These are phyloP conservation scores for Drosophila pseudoananassae DNA, from an alignment of 1,140 invertebrate genomes.

Conservation along the genomic window DNA sequence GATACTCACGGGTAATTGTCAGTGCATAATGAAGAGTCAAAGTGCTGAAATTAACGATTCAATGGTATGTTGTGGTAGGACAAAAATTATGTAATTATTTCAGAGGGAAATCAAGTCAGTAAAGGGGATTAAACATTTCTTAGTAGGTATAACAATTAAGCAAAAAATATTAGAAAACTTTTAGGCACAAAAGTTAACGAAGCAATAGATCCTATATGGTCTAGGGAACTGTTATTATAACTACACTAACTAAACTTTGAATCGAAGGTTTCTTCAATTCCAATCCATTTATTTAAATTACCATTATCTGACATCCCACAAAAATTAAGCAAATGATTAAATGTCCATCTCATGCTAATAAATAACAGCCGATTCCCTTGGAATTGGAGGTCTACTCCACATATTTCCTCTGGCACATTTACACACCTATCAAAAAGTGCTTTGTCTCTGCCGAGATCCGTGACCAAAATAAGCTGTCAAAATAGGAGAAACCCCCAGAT, in stretches of 20 bases:
- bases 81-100: constrained; percentile 28
- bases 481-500: constrained; percentile 48
- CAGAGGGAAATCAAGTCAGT: too few relatives aligned
- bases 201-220: too few relatives aligned
- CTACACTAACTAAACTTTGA: background rate
- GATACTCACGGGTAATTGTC: constrained; percentile 52
- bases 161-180: too few relatives aligned
- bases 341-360: background rate
- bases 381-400: constrained; percentile 33
- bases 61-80: background rate
- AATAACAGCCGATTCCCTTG: constrained; percentile 30
- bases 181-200: too few relatives aligned
- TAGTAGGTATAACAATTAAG: too few relatives aligned
- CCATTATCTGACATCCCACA: background rate
- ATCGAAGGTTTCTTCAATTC: background rate
- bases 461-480: constrained; percentile 64
- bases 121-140: too few relatives aligned
- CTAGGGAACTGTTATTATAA: too few relatives aligned
- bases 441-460: constrained; percentile 49
- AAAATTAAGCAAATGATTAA: constrained; percentile 30
- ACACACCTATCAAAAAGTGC: constrained; percentile 66
- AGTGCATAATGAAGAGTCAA: constrained; percentile 61
- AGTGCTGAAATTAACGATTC: constrained; percentile 57
- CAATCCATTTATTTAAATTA: background rate
- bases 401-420: constrained; percentile 59